Percentiles rank a stretch among this genome's conserved stretches.
Evolutionary conservation across 2,888 invertebrate species (phyloP).

Genomic region (Brassicogethes aeneus): DNA sequence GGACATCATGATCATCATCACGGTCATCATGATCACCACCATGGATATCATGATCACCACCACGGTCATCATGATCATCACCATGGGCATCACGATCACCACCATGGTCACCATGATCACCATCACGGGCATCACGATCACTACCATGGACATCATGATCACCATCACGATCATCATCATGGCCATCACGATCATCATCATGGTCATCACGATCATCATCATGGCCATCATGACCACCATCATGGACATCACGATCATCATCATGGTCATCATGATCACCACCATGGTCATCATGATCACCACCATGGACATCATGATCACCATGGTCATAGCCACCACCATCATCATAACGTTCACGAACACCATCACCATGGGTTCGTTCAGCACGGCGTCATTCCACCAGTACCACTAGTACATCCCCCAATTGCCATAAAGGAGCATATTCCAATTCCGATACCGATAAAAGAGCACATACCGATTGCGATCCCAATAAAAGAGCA

Average conservation of each 20-base stretch:
- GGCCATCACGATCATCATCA: neutral
- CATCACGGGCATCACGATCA: constrained; percentile 9
- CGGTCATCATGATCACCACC: constrained; percentile 6
- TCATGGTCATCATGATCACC: constrained; percentile 7
- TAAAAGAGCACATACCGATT: too few relatives aligned
- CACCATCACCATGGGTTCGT: neutral
- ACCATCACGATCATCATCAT: constrained; percentile 2
- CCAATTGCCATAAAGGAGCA: too few relatives aligned
- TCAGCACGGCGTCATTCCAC: too few relatives aligned
- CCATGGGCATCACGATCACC: constrained; percentile 3
- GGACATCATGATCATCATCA: constrained; percentile 3
- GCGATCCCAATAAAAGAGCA: constrained; percentile 5
- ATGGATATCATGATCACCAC: constrained; percentile 6
- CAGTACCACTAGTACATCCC: too few relatives aligned
- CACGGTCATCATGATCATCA: constrained; percentile 8
- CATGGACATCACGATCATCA: constrained; percentile 6
- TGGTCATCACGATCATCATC: constrained; percentile 4
- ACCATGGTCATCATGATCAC: constrained; percentile 4
- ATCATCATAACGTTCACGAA: constrained; percentile 3
- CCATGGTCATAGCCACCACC: too few relatives aligned
- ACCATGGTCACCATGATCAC: constrained; percentile 7
- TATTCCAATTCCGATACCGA: too few relatives aligned
- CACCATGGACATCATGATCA: constrained; percentile 6
- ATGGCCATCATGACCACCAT: constrained; percentile 7
- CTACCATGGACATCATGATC: neutral